These are phyloP conservation scores for Lithosia quadra DNA, from an alignment of 2,888 invertebrate genomes.

Conservation along the genomic window DNA sequence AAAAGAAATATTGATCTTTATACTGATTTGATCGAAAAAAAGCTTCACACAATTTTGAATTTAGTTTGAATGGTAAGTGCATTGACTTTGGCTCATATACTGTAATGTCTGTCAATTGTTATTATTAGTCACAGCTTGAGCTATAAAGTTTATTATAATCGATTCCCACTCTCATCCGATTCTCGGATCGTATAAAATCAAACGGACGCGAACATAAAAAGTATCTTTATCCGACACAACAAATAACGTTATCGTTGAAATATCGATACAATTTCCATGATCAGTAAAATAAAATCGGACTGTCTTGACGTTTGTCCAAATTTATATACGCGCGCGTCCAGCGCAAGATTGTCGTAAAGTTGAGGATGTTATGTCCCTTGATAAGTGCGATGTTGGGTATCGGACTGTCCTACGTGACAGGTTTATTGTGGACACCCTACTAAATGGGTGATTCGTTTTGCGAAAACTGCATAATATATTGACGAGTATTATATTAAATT, in stretches of 20 bases:
- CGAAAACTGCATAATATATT: slow-evolving; percentile 57
- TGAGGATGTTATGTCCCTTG: slow-evolving; percentile 83
- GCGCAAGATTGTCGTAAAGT: slow-evolving; percentile 82
- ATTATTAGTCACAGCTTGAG: slow-evolving; percentile 49
- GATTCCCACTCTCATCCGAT: slow-evolving; percentile 56
- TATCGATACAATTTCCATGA: slow-evolving; percentile 85
- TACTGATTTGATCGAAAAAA: background rate
- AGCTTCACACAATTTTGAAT: slow-evolving; percentile 15
- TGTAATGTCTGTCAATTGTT: slow-evolving; percentile 35
- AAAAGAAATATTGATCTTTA: background rate
- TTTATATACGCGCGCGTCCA: slow-evolving; percentile 77
- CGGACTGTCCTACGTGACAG: slow-evolving; percentile 78
- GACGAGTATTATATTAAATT: slow-evolving; percentile 48
- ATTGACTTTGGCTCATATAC: slow-evolving; percentile 31
- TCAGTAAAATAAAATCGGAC: slow-evolving; percentile 83
- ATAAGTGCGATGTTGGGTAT: slow-evolving; percentile 82
- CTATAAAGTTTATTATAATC: slow-evolving; percentile 62
- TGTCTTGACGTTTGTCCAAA: slow-evolving; percentile 79
- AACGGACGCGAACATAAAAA: slow-evolving; percentile 75
- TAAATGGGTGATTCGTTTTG: slow-evolving; percentile 68
- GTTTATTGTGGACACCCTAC: slow-evolving; percentile 85
- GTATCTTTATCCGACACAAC: slow-evolving; percentile 73
- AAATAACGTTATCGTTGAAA: slow-evolving; percentile 83
- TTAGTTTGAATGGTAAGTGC: slow-evolving; percentile 28
- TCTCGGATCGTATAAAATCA: slow-evolving; percentile 70